These are phyloP conservation scores for Bombyx mandarina DNA, from an alignment of 1,140 invertebrate genomes.

Conservation along the genomic window DNA sequence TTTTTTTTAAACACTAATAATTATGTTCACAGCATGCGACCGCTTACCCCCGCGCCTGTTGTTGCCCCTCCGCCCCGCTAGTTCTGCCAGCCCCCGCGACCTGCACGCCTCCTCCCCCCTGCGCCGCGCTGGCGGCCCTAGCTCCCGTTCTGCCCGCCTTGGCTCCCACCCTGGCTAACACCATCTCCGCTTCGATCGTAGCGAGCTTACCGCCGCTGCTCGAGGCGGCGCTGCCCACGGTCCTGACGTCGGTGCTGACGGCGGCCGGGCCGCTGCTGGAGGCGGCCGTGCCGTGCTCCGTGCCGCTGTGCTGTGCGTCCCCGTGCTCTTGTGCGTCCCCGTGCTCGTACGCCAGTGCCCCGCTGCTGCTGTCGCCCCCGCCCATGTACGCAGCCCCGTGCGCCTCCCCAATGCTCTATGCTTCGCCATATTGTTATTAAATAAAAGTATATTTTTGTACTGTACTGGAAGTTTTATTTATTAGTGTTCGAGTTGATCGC, in stretches of 20 bases:
- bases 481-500: too few species aligned
- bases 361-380: neutral
- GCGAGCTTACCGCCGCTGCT: constrained; percentile 29
- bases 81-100: constrained; percentile 15
- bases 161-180: constrained; percentile 24
- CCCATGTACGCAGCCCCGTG: constrained; percentile 5
- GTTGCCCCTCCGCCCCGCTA: constrained; percentile 9
- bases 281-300: constrained; percentile 11
- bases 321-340: constrained; percentile 3
- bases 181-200: constrained; percentile 26
- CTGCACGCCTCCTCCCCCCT: constrained; percentile 4
- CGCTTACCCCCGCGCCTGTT: neutral
- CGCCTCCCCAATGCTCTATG: neutral
- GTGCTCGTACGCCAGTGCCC: constrained; percentile 4
- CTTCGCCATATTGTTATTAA: constrained; percentile 2
- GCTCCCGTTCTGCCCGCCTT: constrained; percentile 15
- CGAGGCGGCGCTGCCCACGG: constrained; percentile 29
- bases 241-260: constrained; percentile 26
- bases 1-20: too few species aligned
- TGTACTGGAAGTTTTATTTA: too few species aligned
- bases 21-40: neutral
- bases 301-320: neutral
- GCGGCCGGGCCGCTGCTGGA: constrained; percentile 28
- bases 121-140: constrained; percentile 10
- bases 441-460: neutral